Evolutionary conservation across 1,140 invertebrate species (phyloP), one percentile per base, ranked within the genome.

Genomic region (Protaetia brevitarsis): DNA sequence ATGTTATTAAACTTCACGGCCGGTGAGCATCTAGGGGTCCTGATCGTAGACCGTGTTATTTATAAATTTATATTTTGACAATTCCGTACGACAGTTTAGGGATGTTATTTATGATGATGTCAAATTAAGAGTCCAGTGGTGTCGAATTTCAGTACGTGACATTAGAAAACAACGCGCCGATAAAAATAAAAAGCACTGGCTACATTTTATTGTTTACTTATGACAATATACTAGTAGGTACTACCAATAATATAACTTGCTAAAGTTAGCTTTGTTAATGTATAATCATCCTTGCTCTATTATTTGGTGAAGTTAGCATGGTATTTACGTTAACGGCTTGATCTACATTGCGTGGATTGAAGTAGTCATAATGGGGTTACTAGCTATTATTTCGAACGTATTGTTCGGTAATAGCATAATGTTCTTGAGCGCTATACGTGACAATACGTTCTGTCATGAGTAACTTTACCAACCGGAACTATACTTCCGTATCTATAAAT

Each of bases 41-140:
- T 66, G 65, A 61, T 67, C 71, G 63, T 51, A 45, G 56, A 76
- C 69, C 74, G 73, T 76, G 73, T 74, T 73, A 76, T 76, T 76
- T 76, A 76, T 74, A 74, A 74, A 73, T 74, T 76, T 74, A 72
- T 74, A 76, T 76, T 76, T 76, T 76, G 74, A 76, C 74, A 74
- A 76, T 74, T 76, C 72, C 69, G 68, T 72, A 71, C 64, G 70
- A 60, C 72, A 69, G 73, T 73, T 74, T 72, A 68, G 69, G 70
- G 67, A 67, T n/a, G 69, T 74, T 70, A 75, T 73, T 73, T 74
- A 75, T 67, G 63, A 59, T 29, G 34, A 62, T n/a, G 13, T 34
- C 13, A 11, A n/a, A 34, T 34, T 8, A 6, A 34, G 13, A n/a
- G 41, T 16, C 41, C 10, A 23, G 16, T 5, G 26, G 16, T 23